A percentile compares a stretch with the other conserved stretches of the same genome.
Evolutionary conservation across 2,797 vertebrate species (phyloP).

Genomic region (Pseudomugil gertrudae): DNA sequence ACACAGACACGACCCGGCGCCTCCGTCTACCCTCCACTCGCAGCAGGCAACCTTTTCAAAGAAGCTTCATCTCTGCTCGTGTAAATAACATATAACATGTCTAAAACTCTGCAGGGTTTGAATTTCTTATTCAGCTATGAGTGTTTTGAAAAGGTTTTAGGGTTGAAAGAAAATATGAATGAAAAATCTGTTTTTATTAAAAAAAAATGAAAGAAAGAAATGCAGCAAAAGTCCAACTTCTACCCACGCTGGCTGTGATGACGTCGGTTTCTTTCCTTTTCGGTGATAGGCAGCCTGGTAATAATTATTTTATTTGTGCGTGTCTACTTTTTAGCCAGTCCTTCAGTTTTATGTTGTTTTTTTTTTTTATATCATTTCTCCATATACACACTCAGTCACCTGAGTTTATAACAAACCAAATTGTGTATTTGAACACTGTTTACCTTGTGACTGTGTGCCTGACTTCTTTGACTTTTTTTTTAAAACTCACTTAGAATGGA

Average conservation of each 20-base stretch:
- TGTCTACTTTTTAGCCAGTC: slow-evolving; percentile 37
- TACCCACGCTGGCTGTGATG: slow-evolving; percentile 62
- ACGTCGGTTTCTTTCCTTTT: slow-evolving; percentile 44
- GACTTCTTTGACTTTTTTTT: slow-evolving; percentile 32
- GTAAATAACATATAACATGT: slow-evolving; percentile 64
- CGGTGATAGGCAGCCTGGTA: slow-evolving; percentile 43
- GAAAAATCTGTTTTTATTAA: slow-evolving; percentile 35
- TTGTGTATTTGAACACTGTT: slow-evolving; percentile 59
- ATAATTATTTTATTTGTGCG: slow-evolving; percentile 5
- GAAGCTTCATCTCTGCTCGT: slow-evolving; percentile 49
- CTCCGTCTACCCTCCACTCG: slow-evolving; percentile 47
- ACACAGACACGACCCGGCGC: slow-evolving; percentile 62
- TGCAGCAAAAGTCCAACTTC: slow-evolving; percentile 43
- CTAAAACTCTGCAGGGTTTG: slow-evolving; percentile 58
- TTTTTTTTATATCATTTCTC: slow-evolving; percentile 27
- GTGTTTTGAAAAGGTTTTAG: slow-evolving; percentile 40
- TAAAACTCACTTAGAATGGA: slow-evolving; percentile 52
- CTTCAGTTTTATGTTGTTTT: slow-evolving; percentile 14
- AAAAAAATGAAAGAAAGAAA: slow-evolving; percentile 11
- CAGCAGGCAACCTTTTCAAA: slow-evolving; percentile 43
- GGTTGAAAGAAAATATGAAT: slow-evolving; percentile 40
- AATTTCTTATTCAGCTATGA: slow-evolving; percentile 41
- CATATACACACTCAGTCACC: slow-evolving; percentile 37
- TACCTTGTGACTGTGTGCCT: slow-evolving; percentile 63
- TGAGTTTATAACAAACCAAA: slow-evolving; percentile 59